Conservation (phyloP, 2,113 vertebrate genomes). For the Cairina moschata region DNA sequence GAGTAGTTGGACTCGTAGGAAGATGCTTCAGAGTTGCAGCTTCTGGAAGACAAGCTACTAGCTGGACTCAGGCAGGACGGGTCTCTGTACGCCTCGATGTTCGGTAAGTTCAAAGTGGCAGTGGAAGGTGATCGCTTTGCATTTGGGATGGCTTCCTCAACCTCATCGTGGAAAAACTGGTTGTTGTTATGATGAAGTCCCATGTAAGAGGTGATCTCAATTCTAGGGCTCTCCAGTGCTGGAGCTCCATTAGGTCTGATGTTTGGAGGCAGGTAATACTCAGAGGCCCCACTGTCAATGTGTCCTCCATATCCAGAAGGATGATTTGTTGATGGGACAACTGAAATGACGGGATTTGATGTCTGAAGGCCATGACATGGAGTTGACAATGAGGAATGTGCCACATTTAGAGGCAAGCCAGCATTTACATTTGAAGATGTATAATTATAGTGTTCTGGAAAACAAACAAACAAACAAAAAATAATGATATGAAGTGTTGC, state of each 20-base stretch:
- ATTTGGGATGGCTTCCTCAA: slow-evolving; percentile 83
- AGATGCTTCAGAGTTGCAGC: slow-evolving; percentile 95
- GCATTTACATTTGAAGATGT: slow-evolving; percentile 83
- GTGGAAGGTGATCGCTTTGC: slow-evolving; percentile 86
- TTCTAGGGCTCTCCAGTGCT: slow-evolving; percentile 91
- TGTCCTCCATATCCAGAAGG: slow-evolving; percentile 84
- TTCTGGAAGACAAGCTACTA: slow-evolving; percentile 94
- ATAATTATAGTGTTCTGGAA: slow-evolving; percentile 92
- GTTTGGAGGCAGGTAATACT: slow-evolving; percentile 86
- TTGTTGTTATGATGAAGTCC: slow-evolving; percentile 78
- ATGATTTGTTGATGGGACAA: slow-evolving; percentile 82
- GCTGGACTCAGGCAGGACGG: slow-evolving; percentile 94
- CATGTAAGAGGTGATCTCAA: slow-evolving; percentile 94
- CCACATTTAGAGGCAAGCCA: slow-evolving; percentile 86
- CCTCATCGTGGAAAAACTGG: slow-evolving; percentile 88
- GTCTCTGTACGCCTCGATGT: slow-evolving; percentile 91
- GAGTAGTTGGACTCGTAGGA: slow-evolving; percentile 96
- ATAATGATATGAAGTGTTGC: slow-evolving; percentile 20
- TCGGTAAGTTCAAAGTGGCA: slow-evolving; percentile 90
- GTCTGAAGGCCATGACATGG: slow-evolving; percentile 90
- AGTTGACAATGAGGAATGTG: slow-evolving; percentile 85
- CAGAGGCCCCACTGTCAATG: slow-evolving; percentile 78
- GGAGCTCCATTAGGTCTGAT: slow-evolving; percentile 88
- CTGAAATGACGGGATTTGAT: slow-evolving; percentile 84
- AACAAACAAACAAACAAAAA: slow-evolving; percentile 57